Evolutionary conservation across 2,888 invertebrate species (phyloP).

Genomic region (Pherbina coryleti): DNA sequence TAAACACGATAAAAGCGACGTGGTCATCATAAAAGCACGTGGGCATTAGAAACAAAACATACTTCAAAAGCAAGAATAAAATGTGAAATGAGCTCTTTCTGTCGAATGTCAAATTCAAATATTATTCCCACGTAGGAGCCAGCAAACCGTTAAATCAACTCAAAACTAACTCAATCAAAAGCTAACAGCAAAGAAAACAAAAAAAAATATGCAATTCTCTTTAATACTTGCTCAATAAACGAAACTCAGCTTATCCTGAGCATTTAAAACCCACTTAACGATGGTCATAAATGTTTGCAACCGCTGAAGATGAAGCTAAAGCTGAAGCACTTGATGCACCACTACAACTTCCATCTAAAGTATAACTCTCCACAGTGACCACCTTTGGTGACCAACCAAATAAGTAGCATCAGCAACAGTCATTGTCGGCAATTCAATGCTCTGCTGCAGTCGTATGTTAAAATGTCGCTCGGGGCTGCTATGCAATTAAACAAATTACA

Average conservation of each 20-base stretch:
- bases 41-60: no score
- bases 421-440: constrained; percentile 49
- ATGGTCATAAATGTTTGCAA: constrained; percentile 4
- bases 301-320: background rate
- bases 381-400: background rate
- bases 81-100: no score
- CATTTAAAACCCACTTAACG: constrained; percentile 16
- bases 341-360: background rate
- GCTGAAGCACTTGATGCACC: background rate
- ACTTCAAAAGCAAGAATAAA: no score
- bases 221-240: background rate
- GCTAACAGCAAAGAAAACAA: background rate
- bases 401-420: background rate
- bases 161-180: background rate
- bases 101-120: no score
- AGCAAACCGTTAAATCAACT: no score
- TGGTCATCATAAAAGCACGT: no score
- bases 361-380: background rate
- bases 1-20: no score
- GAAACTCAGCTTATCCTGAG: background rate
- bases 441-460: constrained; percentile 62
- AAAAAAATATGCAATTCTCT: background rate
- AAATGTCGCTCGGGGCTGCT: constrained; percentile 66
- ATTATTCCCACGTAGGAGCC: no score
- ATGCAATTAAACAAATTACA: constrained; percentile 69